A percentile compares a stretch with the other conserved stretches of the same genome.
Evolutionary conservation across 2,888 invertebrate genomes (phyloP).

Genomic region (Cyclophora punctaria): DNA sequence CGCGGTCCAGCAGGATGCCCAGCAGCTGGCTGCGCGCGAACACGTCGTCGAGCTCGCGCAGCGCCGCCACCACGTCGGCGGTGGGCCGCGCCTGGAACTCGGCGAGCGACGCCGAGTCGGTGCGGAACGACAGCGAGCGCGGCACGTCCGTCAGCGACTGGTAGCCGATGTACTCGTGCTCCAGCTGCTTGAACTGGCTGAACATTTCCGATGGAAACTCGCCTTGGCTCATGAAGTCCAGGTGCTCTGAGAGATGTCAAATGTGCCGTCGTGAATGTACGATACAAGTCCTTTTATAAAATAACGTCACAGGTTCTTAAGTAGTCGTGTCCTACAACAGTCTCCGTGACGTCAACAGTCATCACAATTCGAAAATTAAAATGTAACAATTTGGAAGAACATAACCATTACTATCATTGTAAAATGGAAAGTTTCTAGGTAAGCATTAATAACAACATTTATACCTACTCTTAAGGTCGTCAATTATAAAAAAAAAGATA

Average conservation of each 20-base stretch:
- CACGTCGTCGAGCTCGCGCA: slow-evolving; percentile 81
- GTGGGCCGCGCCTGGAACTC: slow-evolving; percentile 49
- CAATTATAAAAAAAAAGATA: background rate
- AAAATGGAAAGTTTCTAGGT: no score
- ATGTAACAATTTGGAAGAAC: no score
- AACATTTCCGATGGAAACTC: slow-evolving; percentile 83
- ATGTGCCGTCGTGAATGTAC: no score
- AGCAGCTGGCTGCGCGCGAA: slow-evolving; percentile 88
- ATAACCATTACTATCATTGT: no score
- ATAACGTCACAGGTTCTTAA: no score
- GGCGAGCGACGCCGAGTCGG: slow-evolving; percentile 49
- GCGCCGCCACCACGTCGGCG: slow-evolving; percentile 82
- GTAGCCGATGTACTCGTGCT: slow-evolving; percentile 94
- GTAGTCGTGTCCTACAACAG: no score
- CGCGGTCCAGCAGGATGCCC: slow-evolving; percentile 86
- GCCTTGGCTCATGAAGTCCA: slow-evolving; percentile 95
- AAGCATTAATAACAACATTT: no score
- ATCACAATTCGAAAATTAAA: background rate
- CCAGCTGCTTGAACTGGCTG: slow-evolving; percentile 89
- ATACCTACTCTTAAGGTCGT: background rate
- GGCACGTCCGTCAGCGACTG: slow-evolving; percentile 97
- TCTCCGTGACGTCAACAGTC: no score
- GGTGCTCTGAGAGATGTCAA: slow-evolving; percentile 80
- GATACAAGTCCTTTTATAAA: no score
- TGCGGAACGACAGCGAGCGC: slow-evolving; percentile 80